Conservation (phyloP, 2,113 vertebrate species). For the Pachycephala philippinensis region DNA sequence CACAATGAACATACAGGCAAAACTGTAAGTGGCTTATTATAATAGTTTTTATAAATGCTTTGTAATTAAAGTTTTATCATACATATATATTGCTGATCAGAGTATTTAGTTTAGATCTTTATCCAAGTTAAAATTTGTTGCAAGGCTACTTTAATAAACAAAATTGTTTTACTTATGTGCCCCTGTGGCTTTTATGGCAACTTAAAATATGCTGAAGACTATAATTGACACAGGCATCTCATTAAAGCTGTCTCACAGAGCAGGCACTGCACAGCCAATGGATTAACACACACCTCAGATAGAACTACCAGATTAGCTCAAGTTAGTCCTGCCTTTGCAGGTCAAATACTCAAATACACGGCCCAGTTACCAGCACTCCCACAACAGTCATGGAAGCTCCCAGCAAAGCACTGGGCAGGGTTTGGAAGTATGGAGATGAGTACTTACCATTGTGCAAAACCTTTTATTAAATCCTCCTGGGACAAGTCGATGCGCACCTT, state of each 20-base stretch:
- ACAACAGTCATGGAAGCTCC: background rate
- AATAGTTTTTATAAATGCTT: conserved; percentile 23
- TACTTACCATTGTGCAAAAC: conserved; percentile 85
- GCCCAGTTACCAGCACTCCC: background rate
- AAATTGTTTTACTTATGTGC: background rate
- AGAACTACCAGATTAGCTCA: background rate
- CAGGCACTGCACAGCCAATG: background rate
- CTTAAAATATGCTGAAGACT: conserved; percentile 22
- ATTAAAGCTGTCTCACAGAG: background rate
- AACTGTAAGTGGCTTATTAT: background rate
- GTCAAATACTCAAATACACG: background rate
- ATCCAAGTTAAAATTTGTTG: conserved; percentile 9
- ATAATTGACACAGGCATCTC: background rate
- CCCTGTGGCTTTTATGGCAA: conserved; percentile 10
- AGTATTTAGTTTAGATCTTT: conserved; percentile 27
- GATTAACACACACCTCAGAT: background rate
- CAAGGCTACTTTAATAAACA: conserved; percentile 23
- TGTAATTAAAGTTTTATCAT: conserved; percentile 54
- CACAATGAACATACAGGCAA: background rate
- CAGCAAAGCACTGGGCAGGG: background rate
- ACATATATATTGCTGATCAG: conserved; percentile 9
- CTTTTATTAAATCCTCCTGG: conserved; percentile 80
- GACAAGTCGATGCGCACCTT: conserved; percentile 88
- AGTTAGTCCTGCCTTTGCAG: background rate
- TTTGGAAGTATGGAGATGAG: background rate